phyloP scores from a whole-genome alignment of 2,113 vertebrate genomes.

The Engystomops pustulosus region DNA sequence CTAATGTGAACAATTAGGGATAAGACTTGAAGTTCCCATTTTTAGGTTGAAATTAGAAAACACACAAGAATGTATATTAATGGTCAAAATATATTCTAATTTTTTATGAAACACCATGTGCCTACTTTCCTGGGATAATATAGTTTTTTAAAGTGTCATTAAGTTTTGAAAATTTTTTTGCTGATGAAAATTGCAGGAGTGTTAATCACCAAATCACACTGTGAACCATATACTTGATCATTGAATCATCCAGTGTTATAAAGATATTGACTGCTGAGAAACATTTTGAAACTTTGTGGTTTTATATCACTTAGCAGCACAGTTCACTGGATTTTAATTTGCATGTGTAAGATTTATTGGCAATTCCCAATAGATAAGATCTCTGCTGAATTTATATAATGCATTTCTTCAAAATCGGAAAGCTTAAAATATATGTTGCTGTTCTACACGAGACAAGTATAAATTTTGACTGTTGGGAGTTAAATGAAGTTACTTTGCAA shows the following conservation, averaged over 20 bases:
- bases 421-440: conserved; percentile 2
- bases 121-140: too few relatives aligned
- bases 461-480: neutral
- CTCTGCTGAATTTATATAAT: conserved; percentile 15
- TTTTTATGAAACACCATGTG: too few relatives aligned
- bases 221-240: neutral
- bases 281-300: conserved; percentile 15
- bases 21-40: too few relatives aligned
- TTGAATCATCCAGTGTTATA: neutral
- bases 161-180: neutral
- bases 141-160: neutral
- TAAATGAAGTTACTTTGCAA: neutral
- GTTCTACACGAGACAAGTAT: neutral
- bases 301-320: conserved; percentile 35
- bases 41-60: too few relatives aligned
- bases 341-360: neutral
- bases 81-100: too few relatives aligned
- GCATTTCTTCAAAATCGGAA: neutral
- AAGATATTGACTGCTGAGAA: conserved; percentile 23
- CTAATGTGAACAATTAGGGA: too few relatives aligned
- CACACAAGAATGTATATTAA: too few relatives aligned
- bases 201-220: conserved; percentile 32
- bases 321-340: conserved; percentile 46
- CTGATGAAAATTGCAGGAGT: neutral
- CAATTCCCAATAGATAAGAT: conserved; percentile 20